Conservation (phyloP, 2,888 invertebrate genomes). For the Pterostichus madidus region DNA sequence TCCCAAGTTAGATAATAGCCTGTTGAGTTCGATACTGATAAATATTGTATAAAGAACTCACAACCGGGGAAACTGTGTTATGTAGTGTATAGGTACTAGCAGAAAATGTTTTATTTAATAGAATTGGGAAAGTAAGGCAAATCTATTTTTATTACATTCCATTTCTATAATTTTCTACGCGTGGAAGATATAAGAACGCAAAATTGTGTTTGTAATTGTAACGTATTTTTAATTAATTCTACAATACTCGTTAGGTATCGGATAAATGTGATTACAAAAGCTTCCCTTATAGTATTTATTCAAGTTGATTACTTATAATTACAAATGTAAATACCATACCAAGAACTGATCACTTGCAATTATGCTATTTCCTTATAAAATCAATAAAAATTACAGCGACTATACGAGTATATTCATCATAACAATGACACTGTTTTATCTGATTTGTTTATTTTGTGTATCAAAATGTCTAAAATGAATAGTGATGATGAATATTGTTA, state of each 20-base stretch:
- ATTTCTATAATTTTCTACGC: not conserved
- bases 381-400: too few relatives aligned
- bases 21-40: slow-evolving; percentile 17
- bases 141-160: slow-evolving; percentile 33
- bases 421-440: too few relatives aligned
- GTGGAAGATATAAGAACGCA: not conserved
- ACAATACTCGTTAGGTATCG: not conserved
- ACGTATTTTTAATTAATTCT: slow-evolving; percentile 10
- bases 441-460: too few relatives aligned
- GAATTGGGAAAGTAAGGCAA: not conserved
- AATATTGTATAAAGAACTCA: slow-evolving; percentile 7
- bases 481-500: too few relatives aligned
- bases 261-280: not conserved
- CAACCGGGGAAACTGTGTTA: not conserved
- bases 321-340: not conserved
- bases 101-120: slow-evolving; percentile 13
- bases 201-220: not conserved
- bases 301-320: slow-evolving; percentile 1
- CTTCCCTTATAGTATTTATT: not conserved
- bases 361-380: not conserved
- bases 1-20: slow-evolving; percentile 9
- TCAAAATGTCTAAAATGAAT: too few relatives aligned
- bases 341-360: not conserved
- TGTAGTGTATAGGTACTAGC: not conserved
- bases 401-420: too few relatives aligned